A percentile compares a stretch with the other conserved stretches of the same genome.
phyloP scores from a whole-genome alignment of 2,888 invertebrate species.

The Ophion ventricosus region DNA sequence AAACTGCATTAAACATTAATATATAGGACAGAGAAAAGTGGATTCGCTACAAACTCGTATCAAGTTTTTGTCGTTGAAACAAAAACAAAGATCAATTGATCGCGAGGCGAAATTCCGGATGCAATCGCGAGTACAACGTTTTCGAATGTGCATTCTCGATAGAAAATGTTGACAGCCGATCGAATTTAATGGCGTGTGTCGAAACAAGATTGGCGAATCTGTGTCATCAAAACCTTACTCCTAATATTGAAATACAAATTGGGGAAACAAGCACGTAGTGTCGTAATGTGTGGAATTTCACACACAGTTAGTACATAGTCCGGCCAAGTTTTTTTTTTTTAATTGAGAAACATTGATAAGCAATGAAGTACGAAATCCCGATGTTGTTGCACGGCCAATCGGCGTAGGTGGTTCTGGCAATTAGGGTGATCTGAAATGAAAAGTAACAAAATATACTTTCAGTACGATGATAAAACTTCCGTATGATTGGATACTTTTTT shows the following conservation, averaged over 20 bases:
- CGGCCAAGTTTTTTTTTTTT: too few relatives aligned
- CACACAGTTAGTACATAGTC: too few relatives aligned
- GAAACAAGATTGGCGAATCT: too few relatives aligned
- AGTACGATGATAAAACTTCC: neutral
- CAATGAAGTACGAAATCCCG: too few relatives aligned
- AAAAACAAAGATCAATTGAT: neutral
- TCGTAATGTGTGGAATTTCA: too few relatives aligned
- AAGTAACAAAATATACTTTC: neutral
- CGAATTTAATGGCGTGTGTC: neutral
- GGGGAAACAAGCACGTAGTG: too few relatives aligned
- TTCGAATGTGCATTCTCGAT: neutral
- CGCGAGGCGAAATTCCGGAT: neutral
- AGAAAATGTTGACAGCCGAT: neutral
- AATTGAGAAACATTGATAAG: too few relatives aligned
- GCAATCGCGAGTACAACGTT: neutral
- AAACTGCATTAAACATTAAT: conserved; percentile 51
- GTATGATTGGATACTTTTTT: too few relatives aligned
- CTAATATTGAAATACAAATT: too few relatives aligned
- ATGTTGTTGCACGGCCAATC: too few relatives aligned
- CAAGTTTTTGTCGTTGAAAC: conserved; percentile 3
- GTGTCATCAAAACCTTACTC: too few relatives aligned
- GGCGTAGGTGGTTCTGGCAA: too few relatives aligned
- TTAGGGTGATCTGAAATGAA: neutral
- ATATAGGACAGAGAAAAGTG: conserved; percentile 26
- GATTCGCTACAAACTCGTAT: conserved; percentile 11